Conservation (phyloP, 37 sponge, comb jelly and placozoan genomes). For the Spongilla lacustris region DNA sequence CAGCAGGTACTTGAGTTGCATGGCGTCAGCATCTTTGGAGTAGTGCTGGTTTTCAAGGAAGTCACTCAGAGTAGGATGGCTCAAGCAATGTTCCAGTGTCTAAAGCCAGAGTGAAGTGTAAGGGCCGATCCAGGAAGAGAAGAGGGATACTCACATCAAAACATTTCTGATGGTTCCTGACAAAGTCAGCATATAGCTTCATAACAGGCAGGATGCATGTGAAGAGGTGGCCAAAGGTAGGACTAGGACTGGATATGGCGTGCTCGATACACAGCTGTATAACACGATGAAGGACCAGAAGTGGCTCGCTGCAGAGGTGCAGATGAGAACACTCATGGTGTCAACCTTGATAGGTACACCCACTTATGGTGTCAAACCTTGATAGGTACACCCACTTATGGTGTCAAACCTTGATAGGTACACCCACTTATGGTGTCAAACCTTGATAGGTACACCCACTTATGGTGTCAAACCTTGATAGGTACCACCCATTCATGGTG, state of each 20-base stretch:
- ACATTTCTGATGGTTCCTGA: conserved; percentile 36
- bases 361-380: background rate
- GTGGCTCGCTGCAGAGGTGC: conserved; percentile 43
- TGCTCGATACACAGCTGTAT: conserved; percentile 12
- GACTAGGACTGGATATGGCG: conserved; percentile 6
- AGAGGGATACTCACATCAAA: background rate
- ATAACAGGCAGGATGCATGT: conserved; percentile 34
- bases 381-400: background rate
- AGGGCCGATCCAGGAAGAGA: background rate
- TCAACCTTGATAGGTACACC: background rate
- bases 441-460: no score
- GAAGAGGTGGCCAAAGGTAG: conserved; percentile 21
- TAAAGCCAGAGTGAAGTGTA: background rate
- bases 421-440: no score
- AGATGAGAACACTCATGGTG: background rate
- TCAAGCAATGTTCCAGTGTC: conserved; percentile 49
- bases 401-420: no score
- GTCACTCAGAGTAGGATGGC: conserved; percentile 27
- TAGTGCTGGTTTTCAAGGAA: conserved; percentile 63
- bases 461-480: no score
- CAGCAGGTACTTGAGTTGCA: conserved; percentile 47
- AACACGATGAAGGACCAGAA: conserved; percentile 47
- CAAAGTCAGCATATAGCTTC: conserved; percentile 44
- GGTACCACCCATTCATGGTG: no score
- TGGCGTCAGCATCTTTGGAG: conserved; percentile 56